A percentile compares a stretch with the other conserved stretches of the same genome.
Conservation (phyloP, 1,140 invertebrate genomes). For the Meteorus sp. region DNA sequence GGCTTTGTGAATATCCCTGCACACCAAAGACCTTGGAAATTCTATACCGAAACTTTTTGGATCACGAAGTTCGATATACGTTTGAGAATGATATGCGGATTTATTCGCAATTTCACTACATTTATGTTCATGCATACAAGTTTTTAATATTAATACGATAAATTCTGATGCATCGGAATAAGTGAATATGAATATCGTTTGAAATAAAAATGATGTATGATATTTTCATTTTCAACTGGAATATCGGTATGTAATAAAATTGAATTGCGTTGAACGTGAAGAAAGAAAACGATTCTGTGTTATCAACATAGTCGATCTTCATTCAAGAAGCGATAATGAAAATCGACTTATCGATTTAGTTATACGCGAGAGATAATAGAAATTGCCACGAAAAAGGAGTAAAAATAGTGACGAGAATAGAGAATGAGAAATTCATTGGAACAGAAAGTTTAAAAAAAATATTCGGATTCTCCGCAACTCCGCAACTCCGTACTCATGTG, state of each 20-base stretch:
- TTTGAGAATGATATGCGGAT: no score
- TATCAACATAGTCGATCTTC: neutral
- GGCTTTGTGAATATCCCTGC: no score
- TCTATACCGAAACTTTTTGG: neutral
- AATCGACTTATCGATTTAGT: slow-evolving; percentile 12
- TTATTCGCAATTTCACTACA: no score
- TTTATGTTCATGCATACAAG: no score
- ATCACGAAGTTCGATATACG: no score
- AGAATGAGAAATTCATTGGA: neutral
- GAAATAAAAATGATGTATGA: neutral
- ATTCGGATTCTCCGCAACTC: neutral
- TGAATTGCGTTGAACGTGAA: no score
- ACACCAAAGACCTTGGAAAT: slow-evolving; percentile 3
- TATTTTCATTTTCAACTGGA: neutral
- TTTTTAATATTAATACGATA: no score
- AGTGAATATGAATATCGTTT: no score
- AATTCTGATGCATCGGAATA: no score
- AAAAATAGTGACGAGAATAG: neutral
- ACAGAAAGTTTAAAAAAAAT: neutral
- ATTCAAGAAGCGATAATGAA: slow-evolving; percentile 5
- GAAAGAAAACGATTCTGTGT: neutral
- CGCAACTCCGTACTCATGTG: neutral
- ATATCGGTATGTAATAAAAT: neutral
- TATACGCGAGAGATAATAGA: no score
- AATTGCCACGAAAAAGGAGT: slow-evolving; percentile 8